Base-by-base conservation (phyloP, 1,140 invertebrate species). In the Drosophila ficusphila region DNA sequence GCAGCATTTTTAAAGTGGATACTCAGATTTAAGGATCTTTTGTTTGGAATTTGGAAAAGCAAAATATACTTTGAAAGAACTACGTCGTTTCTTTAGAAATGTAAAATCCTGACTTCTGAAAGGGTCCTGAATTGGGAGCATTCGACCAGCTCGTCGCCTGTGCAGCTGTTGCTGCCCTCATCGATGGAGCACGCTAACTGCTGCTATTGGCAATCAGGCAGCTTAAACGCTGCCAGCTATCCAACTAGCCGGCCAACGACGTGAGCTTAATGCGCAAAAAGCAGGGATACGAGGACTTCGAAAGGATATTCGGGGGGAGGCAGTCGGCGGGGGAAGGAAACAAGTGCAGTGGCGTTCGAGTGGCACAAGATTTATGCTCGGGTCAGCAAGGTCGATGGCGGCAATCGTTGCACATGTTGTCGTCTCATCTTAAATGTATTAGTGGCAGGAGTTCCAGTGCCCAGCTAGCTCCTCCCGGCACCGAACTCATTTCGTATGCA, bases 371-470 rank as follows among this genome's bases (percentile, higher is more conserved):
- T 85, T 85, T 85, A 85, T 85, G 73, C 78, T 60, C 61, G 79
- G 73, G 73, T 82, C 78, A 78, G 58, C 74, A 51, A 78, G 46
- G 52, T 69, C 81, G 72, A 71, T 71, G 70, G 71, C 56, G 72
- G 76, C 79, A 73, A 86, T 71, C 82, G 74, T 71, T 82, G 82
- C 82, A 88, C 82, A 88, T 88, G 82, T 82, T 88, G 82, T 82
- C 83, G 83, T 81, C 82, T 78, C 83, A 88, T 88, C 82, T 88
- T 88, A 89, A 88, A 88, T 83, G 82, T 88, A 88, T 88, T 88
- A 88, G 82, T 61, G 54, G 76, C 49, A 58, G 58, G 60, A 57
- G 54, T 62, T 47, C 46, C 19, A 34, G 49, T 41, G 25, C 27
- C 51, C 18, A n/a, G 12, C 29, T 27, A 6, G n/a, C n/a, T n/a